Base-by-base conservation (phyloP, 2,888 invertebrate genomes). In the Tipula unca region DNA sequence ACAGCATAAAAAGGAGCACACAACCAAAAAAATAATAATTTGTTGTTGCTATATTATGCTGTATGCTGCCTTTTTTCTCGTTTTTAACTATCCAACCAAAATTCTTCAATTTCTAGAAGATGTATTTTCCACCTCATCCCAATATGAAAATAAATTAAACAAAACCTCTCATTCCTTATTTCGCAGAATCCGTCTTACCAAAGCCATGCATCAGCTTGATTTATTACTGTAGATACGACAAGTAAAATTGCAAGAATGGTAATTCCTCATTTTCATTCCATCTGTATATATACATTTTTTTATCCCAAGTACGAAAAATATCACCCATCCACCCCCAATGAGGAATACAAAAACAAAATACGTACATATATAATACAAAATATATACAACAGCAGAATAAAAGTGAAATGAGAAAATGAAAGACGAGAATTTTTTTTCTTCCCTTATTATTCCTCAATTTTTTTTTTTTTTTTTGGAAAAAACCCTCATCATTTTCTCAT, bases 161-260 rank as follows among this genome's bases (percentile, higher is more conserved):
- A 82, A 83, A 83, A 83, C 8, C 69, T 69, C 83, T 83, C 83
- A 83, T 83, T 83, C 86, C 86, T 84, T 86, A 86, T 85, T 86
- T 87, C 87, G 87, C 87, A 87, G 87, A 87, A 87, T 87, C 87
- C 86, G 87, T 87, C 87, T 87, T 87, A 86, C 87, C 86, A 87
- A 87, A 86, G 87, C 87, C 87, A 87, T 87, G 87, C 87, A 87
- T 87, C 87, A 87, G 87, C 87, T 87, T 87, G 87, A 87, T 87
- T 87, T 87, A 87, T 87, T 85, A 85, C 54, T 36, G 69, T 85
- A 87, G 87, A 87, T 87, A 87, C 87, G 87, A 87, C 87, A 87
- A 83, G 87, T 86, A 86, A 87, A 87, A 87, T 87, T 87, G 87
- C 87, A 87, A 87, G 87, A 87, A 87, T 87, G 86, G 86, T 87